These are phyloP conservation scores for Paramisgurnus dabryanus DNA, from an alignment of 2,113 vertebrate genomes.

Conservation along the genomic window DNA sequence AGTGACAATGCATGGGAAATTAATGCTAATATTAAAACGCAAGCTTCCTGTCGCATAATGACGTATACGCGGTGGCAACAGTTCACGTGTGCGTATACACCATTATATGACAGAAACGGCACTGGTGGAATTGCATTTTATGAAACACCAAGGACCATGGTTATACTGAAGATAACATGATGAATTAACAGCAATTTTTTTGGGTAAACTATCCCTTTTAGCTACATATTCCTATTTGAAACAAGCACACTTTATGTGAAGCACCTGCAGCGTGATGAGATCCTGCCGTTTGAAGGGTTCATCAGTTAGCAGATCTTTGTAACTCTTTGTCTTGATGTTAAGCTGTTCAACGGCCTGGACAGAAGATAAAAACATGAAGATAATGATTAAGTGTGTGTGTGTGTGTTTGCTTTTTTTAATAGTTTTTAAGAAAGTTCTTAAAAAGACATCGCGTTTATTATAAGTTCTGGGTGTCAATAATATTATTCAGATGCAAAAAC, in stretches of 20 bases:
- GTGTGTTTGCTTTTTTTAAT: not conserved
- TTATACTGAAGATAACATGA: too few species aligned
- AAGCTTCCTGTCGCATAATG: too few species aligned
- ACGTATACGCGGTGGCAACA: too few species aligned
- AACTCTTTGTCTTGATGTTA: conserved; percentile 94
- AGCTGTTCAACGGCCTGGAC: conserved; percentile 89
- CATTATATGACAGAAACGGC: too few species aligned
- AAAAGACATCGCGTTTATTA: not conserved
- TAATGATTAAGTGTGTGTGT: not conserved
- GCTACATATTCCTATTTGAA: not conserved
- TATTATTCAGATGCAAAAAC: not conserved
- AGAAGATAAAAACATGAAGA: conserved; percentile 11
- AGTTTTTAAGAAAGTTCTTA: not conserved
- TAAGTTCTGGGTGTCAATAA: not conserved
- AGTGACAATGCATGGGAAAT: too few species aligned
- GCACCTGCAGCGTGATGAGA: conserved; percentile 87
- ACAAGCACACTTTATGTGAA: not conserved
- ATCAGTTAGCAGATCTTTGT: conserved; percentile 89
- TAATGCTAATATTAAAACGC: too few species aligned
- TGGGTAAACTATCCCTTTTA: not conserved
- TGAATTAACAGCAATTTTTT: too few species aligned
- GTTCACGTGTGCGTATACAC: too few species aligned
- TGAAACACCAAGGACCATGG: too few species aligned
- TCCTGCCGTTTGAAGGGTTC: conserved; percentile 91
- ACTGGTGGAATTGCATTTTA: too few species aligned